A percentile compares a stretch with the other conserved stretches of the same genome.
Conservation (phyloP, 2,113 vertebrate species). For the Siniperca knerii region DNA sequence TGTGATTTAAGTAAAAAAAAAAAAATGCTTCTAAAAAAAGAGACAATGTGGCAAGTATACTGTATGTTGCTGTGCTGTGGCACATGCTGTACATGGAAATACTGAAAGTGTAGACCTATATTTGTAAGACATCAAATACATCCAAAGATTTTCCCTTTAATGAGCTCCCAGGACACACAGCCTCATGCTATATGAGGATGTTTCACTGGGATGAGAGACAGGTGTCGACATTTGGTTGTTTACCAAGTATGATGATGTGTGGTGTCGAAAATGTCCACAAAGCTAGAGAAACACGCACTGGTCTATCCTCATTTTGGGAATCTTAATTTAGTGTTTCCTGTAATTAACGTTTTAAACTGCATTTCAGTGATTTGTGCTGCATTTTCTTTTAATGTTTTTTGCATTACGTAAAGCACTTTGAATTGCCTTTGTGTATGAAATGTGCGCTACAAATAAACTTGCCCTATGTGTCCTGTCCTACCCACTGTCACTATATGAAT, state of each 20-base stretch:
- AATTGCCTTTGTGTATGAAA: too few relatives aligned
- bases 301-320: neutral
- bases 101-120: neutral
- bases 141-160: neutral
- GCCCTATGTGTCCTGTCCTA: neutral
- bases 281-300: neutral
- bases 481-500: neutral
- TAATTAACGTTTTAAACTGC: neutral
- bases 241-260: neutral
- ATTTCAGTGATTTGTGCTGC: neutral
- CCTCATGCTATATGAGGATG: neutral
- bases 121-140: neutral
- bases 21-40: neutral
- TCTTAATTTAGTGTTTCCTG: neutral
- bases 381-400: neutral
- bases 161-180: conserved; percentile 38
- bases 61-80: neutral
- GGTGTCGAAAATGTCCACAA: neutral
- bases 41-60: neutral
- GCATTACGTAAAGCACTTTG: neutral
- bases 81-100: neutral
- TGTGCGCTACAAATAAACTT: neutral
- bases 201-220: conserved; percentile 19
- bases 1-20: neutral
- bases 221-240: neutral